Evolutionary conservation across 2,797 vertebrate genomes (phyloP), one percentile per base, ranked within the genome.

Genomic region (Mormyrus hasselquistii): DNA sequence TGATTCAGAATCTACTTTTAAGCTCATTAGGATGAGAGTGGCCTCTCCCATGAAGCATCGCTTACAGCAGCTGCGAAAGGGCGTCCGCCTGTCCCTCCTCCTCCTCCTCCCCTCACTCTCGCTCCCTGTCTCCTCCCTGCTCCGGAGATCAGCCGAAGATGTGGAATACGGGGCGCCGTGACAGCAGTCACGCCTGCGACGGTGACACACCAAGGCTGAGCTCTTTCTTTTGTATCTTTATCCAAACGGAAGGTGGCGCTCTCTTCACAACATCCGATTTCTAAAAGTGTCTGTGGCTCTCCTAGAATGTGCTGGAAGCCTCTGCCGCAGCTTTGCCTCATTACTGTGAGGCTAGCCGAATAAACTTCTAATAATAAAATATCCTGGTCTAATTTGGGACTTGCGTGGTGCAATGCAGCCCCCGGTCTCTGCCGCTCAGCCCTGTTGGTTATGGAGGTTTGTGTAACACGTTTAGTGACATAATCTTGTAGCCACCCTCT

Each of bases 11-110:
- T 90, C 88, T 87, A 38, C 89, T 92, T 92, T 93, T 93, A 91
- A 92, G 92, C 92, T 93, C 92, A 93, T 91, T 93, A 94, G 90
- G 90, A 8, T 83, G n/a, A 86, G 91, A 93, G 93, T 92, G 91
- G 91, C 91, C 88, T 89, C 89, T 91, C 62, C 22, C 2, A 0
- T 0, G 8, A 47, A 90, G 90, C 90, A 90, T 47, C 90, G 7
- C 84, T 29, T 87, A 16, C 0, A 88, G 53, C 88, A 47, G 50
- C 50, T 52, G 82, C 49, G 82, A 83, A 53, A 59, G 76, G 53
- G 88, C 2, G 29, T 83, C 88, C 44, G 47, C 62, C n/a, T 34
- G 9, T n/a, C 14, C 38, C 49, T 41, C 29, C 25, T 29, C 25
- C 25, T 29, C 25, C 44, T 22, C 6, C 38, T 22, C 34, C 29